A percentile compares a stretch with the other conserved stretches of the same genome.
These are phyloP conservation scores for Steinernema hermaphroditum DNA, from an alignment of 2,888 invertebrate species.

Conservation along the genomic window DNA sequence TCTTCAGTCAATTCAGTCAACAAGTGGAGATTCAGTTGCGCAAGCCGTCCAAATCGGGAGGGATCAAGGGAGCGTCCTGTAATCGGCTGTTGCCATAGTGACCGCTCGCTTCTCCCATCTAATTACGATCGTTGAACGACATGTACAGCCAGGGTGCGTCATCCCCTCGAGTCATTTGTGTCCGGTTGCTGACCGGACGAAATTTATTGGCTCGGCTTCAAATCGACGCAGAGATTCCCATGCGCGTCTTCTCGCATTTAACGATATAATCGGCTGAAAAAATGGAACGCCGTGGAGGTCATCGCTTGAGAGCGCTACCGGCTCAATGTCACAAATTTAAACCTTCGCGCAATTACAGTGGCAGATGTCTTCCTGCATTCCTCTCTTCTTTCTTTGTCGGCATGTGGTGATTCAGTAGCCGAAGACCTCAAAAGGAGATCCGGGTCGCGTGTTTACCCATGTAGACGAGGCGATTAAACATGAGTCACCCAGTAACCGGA, in stretches of 20 bases:
- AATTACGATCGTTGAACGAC: background rate
- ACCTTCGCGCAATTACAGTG: constrained; percentile 24
- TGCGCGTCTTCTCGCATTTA: constrained; percentile 10
- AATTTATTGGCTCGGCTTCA: constrained; percentile 23
- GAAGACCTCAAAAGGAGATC: constrained; percentile 21
- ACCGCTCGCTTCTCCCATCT: constrained; percentile 13
- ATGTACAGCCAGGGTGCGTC: background rate
- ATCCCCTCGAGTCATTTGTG: background rate
- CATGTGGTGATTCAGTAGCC: background rate
- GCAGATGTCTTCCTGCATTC: constrained; percentile 6
- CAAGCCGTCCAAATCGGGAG: constrained; percentile 1
- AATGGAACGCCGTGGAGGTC: constrained; percentile 28
- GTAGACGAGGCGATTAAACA: constrained; percentile 12
- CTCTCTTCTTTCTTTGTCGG: background rate
- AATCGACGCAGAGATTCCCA: constrained; percentile 20
- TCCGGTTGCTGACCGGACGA: constrained; percentile 23
- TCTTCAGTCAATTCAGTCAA: background rate
- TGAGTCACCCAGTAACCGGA: constrained; percentile 25
- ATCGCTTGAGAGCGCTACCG: background rate
- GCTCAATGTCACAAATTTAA: constrained; percentile 30
- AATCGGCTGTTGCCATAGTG: constrained; percentile 16
- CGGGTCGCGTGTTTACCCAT: constrained; percentile 26
- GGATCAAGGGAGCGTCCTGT: background rate
- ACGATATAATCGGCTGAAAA: constrained; percentile 26
- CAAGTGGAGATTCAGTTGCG: background rate